Percentiles rank a stretch among this genome's conserved stretches.
Evolutionary conservation across 2,113 vertebrate species (phyloP).

Genomic region (Corythaixoides concolor): DNA sequence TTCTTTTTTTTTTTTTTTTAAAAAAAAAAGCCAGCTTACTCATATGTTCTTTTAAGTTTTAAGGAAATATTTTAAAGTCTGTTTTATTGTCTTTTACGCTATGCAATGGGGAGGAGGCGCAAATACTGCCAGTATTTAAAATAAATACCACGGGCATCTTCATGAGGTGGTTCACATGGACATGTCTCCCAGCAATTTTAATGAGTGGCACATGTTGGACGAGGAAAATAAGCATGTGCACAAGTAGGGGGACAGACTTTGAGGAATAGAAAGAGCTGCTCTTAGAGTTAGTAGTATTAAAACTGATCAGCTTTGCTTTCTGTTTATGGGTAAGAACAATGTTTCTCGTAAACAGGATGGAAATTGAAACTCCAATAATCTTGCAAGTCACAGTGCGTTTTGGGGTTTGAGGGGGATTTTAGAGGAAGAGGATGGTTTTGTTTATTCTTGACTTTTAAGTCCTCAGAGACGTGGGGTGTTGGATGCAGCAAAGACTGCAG

Average conservation of each 20-base stretch:
- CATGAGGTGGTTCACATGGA: not conserved
- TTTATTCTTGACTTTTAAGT: not conserved
- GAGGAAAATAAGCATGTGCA: not conserved
- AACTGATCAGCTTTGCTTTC: conserved; percentile 4
- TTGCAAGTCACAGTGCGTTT: not conserved
- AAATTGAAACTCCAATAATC: not conserved
- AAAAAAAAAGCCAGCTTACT: not conserved
- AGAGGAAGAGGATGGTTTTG: not conserved
- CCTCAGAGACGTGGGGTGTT: not conserved
- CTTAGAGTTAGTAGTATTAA: not conserved
- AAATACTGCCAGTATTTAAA: not conserved
- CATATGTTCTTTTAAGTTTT: not conserved
- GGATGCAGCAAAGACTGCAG: not conserved
- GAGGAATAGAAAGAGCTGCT: not conserved
- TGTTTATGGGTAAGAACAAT: not conserved
- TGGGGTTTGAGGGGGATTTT: not conserved
- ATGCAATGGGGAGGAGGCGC: not conserved
- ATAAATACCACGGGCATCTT: not conserved
- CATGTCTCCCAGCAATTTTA: not conserved
- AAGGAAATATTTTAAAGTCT: not conserved
- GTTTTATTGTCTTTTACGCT: not conserved
- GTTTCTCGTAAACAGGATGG: not conserved
- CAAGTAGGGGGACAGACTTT: not conserved
- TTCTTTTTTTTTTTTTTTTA: not conserved
- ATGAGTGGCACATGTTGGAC: not conserved